Conservation (phyloP, 2,888 invertebrate genomes). For the Drosophila recens region DNA sequence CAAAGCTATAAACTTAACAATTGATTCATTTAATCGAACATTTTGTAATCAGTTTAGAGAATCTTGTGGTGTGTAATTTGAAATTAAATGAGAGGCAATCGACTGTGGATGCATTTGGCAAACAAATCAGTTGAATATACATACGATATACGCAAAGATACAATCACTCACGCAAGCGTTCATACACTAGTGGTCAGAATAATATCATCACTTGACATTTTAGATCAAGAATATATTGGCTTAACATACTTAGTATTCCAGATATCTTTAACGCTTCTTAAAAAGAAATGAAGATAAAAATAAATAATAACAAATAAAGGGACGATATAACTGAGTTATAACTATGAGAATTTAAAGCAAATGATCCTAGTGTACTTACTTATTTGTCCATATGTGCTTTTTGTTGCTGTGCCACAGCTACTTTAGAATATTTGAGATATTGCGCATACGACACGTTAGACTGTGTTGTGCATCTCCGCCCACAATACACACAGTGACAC, state of each 20-base stretch:
- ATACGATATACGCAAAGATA: neutral
- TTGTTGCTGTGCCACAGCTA: neutral
- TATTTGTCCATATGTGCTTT: neutral
- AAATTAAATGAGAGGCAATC: slow-evolving; percentile 38
- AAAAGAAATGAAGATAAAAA: too few species aligned
- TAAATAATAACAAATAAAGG: too few species aligned
- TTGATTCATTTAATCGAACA: neutral
- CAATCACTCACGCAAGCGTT: slow-evolving; percentile 6
- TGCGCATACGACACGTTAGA: slow-evolving; percentile 53
- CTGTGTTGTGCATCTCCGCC: neutral
- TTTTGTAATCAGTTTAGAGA: neutral
- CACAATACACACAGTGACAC: neutral
- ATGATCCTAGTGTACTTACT: neutral
- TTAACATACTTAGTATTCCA: too few species aligned
- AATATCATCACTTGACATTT: neutral
- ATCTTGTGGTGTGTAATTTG: slow-evolving; percentile 12
- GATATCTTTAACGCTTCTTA: too few species aligned
- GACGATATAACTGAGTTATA: too few species aligned
- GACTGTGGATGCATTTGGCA: slow-evolving; percentile 33
- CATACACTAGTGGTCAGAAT: neutral
- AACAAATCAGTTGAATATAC: slow-evolving; percentile 16
- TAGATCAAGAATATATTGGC: too few species aligned
- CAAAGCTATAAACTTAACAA: neutral
- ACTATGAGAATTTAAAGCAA: neutral
- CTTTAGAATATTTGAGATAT: slow-evolving; percentile 24